These are phyloP conservation scores for Pseudomyrmex dendroicus DNA, from an alignment of 1,140 invertebrate genomes.

Conservation along the genomic window DNA sequence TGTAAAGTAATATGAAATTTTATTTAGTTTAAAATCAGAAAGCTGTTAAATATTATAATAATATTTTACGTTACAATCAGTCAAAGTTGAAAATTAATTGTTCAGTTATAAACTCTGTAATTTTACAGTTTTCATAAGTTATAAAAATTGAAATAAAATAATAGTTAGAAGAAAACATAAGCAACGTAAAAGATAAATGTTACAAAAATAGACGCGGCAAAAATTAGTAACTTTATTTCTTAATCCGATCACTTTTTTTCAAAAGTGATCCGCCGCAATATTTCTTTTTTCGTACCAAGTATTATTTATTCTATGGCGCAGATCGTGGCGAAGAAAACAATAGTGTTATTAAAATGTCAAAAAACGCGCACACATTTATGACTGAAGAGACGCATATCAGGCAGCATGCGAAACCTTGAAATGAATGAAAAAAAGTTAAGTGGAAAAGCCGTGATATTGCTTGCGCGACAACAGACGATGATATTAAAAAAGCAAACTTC, in stretches of 20 bases:
- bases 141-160: neutral
- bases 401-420: too few species aligned
- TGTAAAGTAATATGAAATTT: slow-evolving; percentile 3
- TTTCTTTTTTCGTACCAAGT: neutral
- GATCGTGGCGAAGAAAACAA: neutral
- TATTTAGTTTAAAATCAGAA: neutral
- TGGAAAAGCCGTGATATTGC: neutral
- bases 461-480: neutral
- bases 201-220: too few species aligned
- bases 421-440: neutral
- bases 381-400: too few species aligned
- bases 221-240: neutral
- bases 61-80: neutral
- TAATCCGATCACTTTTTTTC: neutral
- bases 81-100: neutral
- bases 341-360: too few species aligned
- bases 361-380: too few species aligned
- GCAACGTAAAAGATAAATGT: too few species aligned
- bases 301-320: slow-evolving; percentile 5
- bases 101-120: neutral
- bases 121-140: neutral
- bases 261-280: neutral
- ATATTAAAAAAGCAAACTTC: neutral
- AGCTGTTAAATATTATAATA: slow-evolving; percentile 4
- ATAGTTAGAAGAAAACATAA: neutral